Percentiles rank a stretch among this genome's conserved stretches.
Conservation (phyloP, 2,888 invertebrate species). For the Tillus elongatus region DNA sequence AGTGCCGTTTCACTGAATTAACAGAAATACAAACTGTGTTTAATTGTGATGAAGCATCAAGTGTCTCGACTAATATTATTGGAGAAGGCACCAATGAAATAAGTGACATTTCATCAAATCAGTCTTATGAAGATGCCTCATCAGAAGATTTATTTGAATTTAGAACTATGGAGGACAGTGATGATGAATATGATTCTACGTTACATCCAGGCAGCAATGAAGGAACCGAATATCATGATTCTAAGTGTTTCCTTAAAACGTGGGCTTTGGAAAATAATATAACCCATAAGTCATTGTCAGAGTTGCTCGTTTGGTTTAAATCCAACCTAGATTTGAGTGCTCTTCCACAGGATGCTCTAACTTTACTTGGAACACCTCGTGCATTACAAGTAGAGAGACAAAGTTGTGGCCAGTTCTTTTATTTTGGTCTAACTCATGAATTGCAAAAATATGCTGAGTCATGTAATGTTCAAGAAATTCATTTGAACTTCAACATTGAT, state of each 20-base stretch:
- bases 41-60: not conserved
- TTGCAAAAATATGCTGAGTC: constrained; percentile 12
- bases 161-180: not conserved
- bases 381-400: constrained; percentile 8
- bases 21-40: not conserved
- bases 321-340: constrained; percentile 11
- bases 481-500: constrained; percentile 15
- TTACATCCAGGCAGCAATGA: too few species aligned
- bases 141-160: too few species aligned
- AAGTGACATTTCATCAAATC: too few species aligned
- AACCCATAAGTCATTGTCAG: constrained; percentile 9
- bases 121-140: too few species aligned
- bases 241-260: constrained; percentile 4
- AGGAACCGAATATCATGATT: not conserved
- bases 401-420: constrained; percentile 7
- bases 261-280: constrained; percentile 11
- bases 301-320: constrained; percentile 13
- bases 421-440: constrained; percentile 15
- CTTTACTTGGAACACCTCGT: constrained; percentile 15
- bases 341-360: constrained; percentile 16
- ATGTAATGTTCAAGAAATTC: constrained; percentile 7
- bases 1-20: too few species aligned
- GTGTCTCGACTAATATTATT: not conserved
- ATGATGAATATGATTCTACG: too few species aligned
- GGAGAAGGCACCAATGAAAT: too few species aligned